Evolutionary conservation across 2,888 invertebrate species (phyloP), one percentile per base, ranked within the genome.

Genomic region (Macrostomum cliftonense): DNA sequence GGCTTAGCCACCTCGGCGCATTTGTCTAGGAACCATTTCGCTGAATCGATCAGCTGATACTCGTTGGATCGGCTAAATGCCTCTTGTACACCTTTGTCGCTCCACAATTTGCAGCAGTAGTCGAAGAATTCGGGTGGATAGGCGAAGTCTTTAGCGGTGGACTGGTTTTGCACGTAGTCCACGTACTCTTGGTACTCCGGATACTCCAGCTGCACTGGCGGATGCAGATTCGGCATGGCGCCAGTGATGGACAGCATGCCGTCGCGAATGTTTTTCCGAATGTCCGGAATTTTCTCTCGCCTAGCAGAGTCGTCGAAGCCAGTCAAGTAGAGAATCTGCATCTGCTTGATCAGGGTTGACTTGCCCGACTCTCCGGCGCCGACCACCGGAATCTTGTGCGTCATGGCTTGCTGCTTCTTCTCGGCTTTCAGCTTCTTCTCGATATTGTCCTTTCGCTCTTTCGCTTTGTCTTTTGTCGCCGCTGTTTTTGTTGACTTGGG

Each of bases 21-120:
- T 42, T 53, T 46, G 44, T 51, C 51, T n/a, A 51, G 45, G 39
- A 51, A 51, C 37, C 97, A 99, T 80, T 97, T 93, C 74, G 97
- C 97, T 77, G 95, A 97, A 78, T 97, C 97, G 75, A 99, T 99
- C 72, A 97, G 81, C 77, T 97, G 97, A 77, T 97, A 97, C 78
- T 97, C 97, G 77, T 97, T 95, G 75, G 91, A 89, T 71, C 97
- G 79, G 72, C 95, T 93, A 76, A 83, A 97, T 64, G 91, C 89
- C 67, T 81, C 79, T 75, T 86, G 86, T 59, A 97, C 91, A 61
- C 95, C 95, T 70, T 77, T 80, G 75, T 97, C 97, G 73, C 82
- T 82, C 97, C 97, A 99, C 71, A 97, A 79, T 66, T 81, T 80
- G 75, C 91, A 88, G 67, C 91, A 89, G 75, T 91, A 86, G 75